phyloP scores from a whole-genome alignment of 2,888 invertebrate genomes.

The Tryphoninae sp. region DNA sequence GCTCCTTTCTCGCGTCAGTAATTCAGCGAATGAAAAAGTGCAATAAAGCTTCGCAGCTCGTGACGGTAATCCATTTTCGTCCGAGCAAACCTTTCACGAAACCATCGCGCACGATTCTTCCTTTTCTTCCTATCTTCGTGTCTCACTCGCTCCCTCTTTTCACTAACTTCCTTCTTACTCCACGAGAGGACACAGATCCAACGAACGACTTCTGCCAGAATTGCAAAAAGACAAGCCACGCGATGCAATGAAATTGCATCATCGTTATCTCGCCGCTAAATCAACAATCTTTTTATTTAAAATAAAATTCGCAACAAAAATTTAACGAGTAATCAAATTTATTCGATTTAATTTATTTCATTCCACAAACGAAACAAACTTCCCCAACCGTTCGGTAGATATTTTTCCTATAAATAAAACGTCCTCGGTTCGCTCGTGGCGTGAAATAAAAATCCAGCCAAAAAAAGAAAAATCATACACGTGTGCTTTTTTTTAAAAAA shows the following conservation, averaged over 20 bases:
- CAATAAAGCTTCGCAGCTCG: constrained; percentile 25
- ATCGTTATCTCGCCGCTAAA: neutral
- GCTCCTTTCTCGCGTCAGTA: constrained; percentile 6
- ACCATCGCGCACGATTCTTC: constrained; percentile 9
- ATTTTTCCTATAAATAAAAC: too few relatives aligned
- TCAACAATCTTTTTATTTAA: neutral
- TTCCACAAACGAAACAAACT: too few relatives aligned
- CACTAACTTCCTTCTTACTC: neutral
- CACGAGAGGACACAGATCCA: neutral
- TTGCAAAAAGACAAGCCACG: neutral
- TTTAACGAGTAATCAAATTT: neutral
- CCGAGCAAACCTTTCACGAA: constrained; percentile 6
- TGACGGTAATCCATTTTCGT: constrained; percentile 49
- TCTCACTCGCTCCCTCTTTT: neutral
- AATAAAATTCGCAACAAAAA: too few relatives aligned
- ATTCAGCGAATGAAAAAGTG: constrained; percentile 25
- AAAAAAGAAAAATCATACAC: neutral
- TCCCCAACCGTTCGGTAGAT: too few relatives aligned
- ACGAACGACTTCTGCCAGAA: neutral
- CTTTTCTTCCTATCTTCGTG: neutral
- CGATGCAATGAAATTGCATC: constrained; percentile 6
- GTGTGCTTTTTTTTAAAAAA: constrained; percentile 12
- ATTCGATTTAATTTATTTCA: too few relatives aligned
- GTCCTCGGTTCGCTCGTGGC: too few relatives aligned
- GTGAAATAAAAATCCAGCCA: too few relatives aligned